phyloP scores from a whole-genome alignment of 2,888 invertebrate genomes.

The Meta bourneti region DNA sequence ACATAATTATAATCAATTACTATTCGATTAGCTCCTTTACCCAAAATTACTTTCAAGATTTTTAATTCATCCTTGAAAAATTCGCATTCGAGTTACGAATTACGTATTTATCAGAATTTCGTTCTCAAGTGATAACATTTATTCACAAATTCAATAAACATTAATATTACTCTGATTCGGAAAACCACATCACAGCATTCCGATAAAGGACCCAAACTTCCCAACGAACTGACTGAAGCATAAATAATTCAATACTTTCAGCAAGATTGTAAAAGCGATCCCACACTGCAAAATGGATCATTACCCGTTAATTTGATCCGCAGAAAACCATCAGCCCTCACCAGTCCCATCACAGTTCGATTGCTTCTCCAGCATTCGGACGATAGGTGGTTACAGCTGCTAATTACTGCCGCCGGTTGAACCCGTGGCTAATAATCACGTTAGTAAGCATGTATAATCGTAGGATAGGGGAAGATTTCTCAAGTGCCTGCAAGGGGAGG shows the following conservation, averaged over 20 bases:
- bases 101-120: not conserved
- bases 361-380: slow-evolving; percentile 24
- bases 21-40: too few relatives aligned
- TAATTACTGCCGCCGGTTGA: slow-evolving; percentile 57
- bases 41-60: too few relatives aligned
- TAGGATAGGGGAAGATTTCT: not conserved
- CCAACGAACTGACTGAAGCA: slow-evolving; percentile 21
- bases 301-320: slow-evolving; percentile 34
- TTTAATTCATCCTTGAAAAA: not conserved
- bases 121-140: not conserved
- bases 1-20: too few relatives aligned
- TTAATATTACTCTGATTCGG: not conserved
- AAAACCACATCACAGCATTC: not conserved
- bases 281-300: slow-evolving; percentile 51
- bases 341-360: slow-evolving; percentile 52
- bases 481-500: not conserved
- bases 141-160: not conserved
- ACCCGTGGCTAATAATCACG: slow-evolving; percentile 42
- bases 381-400: slow-evolving; percentile 27
- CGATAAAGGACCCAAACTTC: not conserved
- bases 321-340: slow-evolving; percentile 22
- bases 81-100: not conserved
- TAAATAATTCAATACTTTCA: slow-evolving; percentile 53
- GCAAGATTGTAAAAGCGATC: slow-evolving; percentile 50
- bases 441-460: slow-evolving; percentile 36